Evolutionary conservation across 2,888 invertebrate genomes (phyloP), one percentile per base, ranked within the genome.

Genomic region (Micropterix aruncella): DNA sequence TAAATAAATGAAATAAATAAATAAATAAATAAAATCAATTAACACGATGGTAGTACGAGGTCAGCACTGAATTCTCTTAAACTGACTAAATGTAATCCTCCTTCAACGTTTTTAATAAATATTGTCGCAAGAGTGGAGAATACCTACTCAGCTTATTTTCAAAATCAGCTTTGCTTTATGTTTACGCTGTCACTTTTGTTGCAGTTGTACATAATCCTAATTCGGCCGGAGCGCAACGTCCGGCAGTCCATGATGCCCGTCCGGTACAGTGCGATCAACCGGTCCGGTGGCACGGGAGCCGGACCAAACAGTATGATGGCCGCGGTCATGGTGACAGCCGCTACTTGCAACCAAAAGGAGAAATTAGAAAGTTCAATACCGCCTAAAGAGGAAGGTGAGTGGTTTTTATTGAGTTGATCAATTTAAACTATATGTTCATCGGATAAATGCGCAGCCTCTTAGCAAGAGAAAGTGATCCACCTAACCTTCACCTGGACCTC

Each of bases 211-310:
- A 92, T 93, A 56, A 92, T 93, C 54, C 66, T 93, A 50, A 77
- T 92, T 47, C 79, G 88, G 50, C 92, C 93, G 7, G 92, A 93
- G 65, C 73, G 90, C 36, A 93, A 93, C 63, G 81, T 93, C 9
- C 77, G 93, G 0, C 89, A 90, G 58, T 85, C 83, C 60, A 85
- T 87, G 76, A 86, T 86, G 83, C 83, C 83, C 15, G 79, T 80
- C 52, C 64, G 78, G 36, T 76, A 73, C 53, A 74, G 74, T 52
- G 76, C 75, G 40, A 73, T 74, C 56, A 78, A 77, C 53, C 78
- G 78, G 54, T 75, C 74, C 40, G 72, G 73, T 16, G 75, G 76
- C 0, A 73, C 75, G 2, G 74, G 74, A 17, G 75, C 78, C 2
- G 65, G 66, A 39, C 61, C 61, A 1, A 72, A 73, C 16, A 79